phyloP scores from a whole-genome alignment of 2,113 vertebrate species.

The Irena cyanogastra region DNA sequence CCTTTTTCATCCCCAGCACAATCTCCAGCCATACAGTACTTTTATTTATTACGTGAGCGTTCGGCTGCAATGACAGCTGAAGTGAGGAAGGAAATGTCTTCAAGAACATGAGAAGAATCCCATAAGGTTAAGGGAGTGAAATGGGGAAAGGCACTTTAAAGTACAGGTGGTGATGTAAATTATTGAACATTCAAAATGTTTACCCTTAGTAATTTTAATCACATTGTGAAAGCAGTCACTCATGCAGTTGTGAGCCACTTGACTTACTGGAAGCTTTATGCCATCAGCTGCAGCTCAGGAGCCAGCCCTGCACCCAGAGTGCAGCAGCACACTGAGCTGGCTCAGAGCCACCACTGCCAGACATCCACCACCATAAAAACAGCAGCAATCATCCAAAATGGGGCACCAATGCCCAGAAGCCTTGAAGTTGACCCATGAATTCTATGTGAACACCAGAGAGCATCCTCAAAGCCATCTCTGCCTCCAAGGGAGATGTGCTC shows the following conservation, averaged over 20 bases:
- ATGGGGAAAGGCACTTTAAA: slow-evolving; percentile 12
- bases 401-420: neutral
- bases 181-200: slow-evolving; percentile 31
- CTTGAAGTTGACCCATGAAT: neutral
- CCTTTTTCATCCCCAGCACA: neutral
- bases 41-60: neutral
- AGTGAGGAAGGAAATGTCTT: neutral
- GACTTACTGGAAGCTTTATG: slow-evolving; percentile 27
- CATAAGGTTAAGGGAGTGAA: neutral
- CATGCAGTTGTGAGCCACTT: slow-evolving; percentile 5
- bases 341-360: neutral
- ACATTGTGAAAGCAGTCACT: slow-evolving; percentile 32
- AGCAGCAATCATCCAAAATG: neutral
- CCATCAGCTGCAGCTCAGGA: neutral
- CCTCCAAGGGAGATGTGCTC: neutral
- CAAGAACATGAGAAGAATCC: slow-evolving; percentile 20
- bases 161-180: slow-evolving; percentile 36
- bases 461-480: neutral
- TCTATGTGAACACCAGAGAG: neutral
- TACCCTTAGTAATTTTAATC: slow-evolving; percentile 47
- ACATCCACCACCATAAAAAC: neutral
- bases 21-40: neutral
- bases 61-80: neutral
- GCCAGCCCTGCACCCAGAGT: neutral
- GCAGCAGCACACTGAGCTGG: neutral